Base-by-base conservation (phyloP, 1,140 invertebrate species). In the Drosophila kurseongensis region DNA sequence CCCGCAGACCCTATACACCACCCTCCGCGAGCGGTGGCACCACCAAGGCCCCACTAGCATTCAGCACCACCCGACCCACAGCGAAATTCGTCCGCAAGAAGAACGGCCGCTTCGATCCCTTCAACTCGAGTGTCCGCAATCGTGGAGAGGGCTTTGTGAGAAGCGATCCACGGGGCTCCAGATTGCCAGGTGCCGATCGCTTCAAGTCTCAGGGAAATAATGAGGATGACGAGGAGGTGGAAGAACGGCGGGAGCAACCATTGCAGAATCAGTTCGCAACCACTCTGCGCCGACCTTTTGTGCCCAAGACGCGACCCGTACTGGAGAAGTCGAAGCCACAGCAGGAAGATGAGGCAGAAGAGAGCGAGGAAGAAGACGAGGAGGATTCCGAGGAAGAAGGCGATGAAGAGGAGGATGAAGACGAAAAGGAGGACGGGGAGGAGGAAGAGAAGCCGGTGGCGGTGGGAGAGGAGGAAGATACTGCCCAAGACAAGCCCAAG, bases 221-320 rank as follows among this genome's bases (percentile, higher is more conserved):
- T 12, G 71, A 51, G 1, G 93, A 93, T 56, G 80, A 93, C 59
- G 74, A 93, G 1, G 93, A 93, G 55, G 92, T 63, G 35, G 44
- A 54, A 16, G 51, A 36, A 5, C 7, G 73, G 10, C 75, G 27
- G 3, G 54, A 57, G 10, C 71, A 62, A 1, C 69, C 67, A 8
- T n/a, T 74, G 42, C 40, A 55, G 14, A 57, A 41, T 27, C 80
- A 68, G 40, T 56, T 71, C 1, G 63, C 35, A 9, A 36, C 57
- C 5, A 44, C 60, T n/a, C 50, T 76, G 16, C 63, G 86, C n/a
- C 35, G 55, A n/a, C 82, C 75, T 13, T 83, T 86, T 38, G 38
- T 62, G 9, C 75, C 86, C 1, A 79, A 80, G 42, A 69, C 13
- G 9, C 10, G 61, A 18, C 9, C 71, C 5, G 16, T 42, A 0